These are phyloP conservation scores for Amblyornis subalaris DNA, from an alignment of 2,113 vertebrate genomes.

Conservation along the genomic window DNA sequence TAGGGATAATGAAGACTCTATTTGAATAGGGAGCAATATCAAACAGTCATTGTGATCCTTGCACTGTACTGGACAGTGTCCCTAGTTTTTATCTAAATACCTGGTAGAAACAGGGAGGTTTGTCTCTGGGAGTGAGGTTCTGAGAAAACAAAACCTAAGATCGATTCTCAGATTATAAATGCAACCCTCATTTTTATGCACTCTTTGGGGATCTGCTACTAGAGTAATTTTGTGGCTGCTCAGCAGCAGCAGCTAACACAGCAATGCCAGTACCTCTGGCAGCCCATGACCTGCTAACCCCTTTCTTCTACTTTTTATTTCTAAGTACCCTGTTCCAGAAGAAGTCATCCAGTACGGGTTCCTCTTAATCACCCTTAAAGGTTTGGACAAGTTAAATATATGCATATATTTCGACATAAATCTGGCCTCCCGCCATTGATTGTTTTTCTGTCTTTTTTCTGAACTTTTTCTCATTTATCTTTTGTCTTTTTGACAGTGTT, in stretches of 20 bases:
- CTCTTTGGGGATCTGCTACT: not conserved
- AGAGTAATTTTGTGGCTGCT: not conserved
- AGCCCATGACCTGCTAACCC: not conserved
- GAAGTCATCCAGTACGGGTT: not conserved
- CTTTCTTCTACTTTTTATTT: not conserved
- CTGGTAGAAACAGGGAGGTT: not conserved
- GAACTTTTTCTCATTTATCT: not conserved
- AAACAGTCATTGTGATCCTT: not conserved
- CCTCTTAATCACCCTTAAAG: not conserved
- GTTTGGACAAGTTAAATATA: not conserved
- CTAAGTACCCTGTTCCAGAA: not conserved
- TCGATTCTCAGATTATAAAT: not conserved
- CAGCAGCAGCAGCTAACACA: not conserved
- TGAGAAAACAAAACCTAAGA: not conserved
- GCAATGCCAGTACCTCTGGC: not conserved
- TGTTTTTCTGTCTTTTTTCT: not conserved
- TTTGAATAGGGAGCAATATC: not conserved
- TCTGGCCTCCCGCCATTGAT: not conserved
- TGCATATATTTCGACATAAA: not conserved
- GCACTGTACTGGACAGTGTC: fast-evolving
- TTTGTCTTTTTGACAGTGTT: not conserved
- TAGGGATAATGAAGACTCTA: not conserved
- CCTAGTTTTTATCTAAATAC: not conserved
- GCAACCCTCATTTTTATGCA: not conserved
- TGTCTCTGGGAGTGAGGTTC: not conserved